These are phyloP conservation scores for Tiliacea citrago DNA, from an alignment of 2,888 invertebrate genomes.

Conservation along the genomic window DNA sequence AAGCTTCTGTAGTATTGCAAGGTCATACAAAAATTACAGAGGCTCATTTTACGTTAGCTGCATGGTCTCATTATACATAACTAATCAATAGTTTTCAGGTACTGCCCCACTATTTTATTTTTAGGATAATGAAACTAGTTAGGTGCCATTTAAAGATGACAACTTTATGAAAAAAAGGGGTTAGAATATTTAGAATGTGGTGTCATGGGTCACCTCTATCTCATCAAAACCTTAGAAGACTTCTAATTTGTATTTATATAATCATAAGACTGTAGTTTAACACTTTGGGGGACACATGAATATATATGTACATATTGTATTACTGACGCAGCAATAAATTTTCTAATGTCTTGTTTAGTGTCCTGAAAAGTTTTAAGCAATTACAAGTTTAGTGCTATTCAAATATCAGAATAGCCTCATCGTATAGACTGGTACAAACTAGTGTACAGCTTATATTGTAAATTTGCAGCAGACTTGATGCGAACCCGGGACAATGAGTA, in stretches of 20 bases:
- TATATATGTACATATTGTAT: background rate
- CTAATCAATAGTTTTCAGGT: background rate
- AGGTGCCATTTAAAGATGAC: too few species aligned
- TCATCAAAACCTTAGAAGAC: background rate
- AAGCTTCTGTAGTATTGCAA: slow-evolving; percentile 40
- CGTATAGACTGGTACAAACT: background rate
- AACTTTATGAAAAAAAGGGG: background rate
- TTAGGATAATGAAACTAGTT: background rate
- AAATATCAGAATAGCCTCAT: background rate
- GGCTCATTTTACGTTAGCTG: background rate
- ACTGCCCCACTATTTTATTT: background rate
- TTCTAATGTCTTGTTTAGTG: background rate
- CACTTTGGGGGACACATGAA: background rate
- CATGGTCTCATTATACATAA: background rate
- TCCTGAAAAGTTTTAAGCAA: background rate
- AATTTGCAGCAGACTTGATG: slow-evolving; percentile 64
- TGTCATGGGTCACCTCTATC: background rate
- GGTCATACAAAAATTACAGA: slow-evolving; percentile 9
- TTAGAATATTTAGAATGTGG: background rate
- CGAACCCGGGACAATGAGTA: slow-evolving; percentile 82
- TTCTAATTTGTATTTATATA: background rate
- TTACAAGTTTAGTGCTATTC: background rate
- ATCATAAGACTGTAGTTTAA: background rate
- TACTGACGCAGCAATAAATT: too few species aligned
- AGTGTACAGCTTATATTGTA: slow-evolving; percentile 46